A percentile compares a stretch with the other conserved stretches of the same genome.
phyloP scores from a whole-genome alignment of 2,797 vertebrate species.

The Epinephelus malabaricus region DNA sequence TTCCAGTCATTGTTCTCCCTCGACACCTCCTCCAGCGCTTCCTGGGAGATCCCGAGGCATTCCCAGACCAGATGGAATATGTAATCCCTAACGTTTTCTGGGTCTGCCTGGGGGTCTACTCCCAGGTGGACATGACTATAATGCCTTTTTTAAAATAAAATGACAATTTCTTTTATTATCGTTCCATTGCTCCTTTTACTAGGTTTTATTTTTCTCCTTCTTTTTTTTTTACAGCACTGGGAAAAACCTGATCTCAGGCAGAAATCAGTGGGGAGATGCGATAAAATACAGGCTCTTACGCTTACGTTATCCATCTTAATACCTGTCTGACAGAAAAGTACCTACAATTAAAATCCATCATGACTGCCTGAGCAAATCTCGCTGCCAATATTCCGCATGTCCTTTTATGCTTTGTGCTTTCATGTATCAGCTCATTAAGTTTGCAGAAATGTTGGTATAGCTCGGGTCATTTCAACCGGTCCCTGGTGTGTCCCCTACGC shows the following conservation, averaged over 20 bases:
- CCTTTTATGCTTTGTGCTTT: constrained; percentile 66
- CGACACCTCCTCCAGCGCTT: constrained; percentile 32
- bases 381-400: constrained; percentile 64
- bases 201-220: background rate
- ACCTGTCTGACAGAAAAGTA: constrained; percentile 23
- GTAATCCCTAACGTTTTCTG: constrained; percentile 28
- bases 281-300: constrained; percentile 7
- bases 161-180: background rate
- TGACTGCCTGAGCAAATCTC: constrained; percentile 21
- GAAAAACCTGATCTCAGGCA: background rate
- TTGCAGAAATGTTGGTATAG: constrained; percentile 69
- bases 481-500: constrained; percentile 55
- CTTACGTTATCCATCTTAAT: constrained; percentile 42
- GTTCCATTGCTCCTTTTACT: background rate
- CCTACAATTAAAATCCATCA: constrained; percentile 61
- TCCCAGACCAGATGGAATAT: constrained; percentile 27
- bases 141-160: background rate
- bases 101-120: constrained; percentile 15
- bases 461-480: constrained; percentile 56
- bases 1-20: constrained; percentile 9
- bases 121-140: constrained; percentile 3
- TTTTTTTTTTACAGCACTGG: background rate
- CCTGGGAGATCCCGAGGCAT: constrained; percentile 8
- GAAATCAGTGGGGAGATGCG: background rate
- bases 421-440: constrained; percentile 73